Evolutionary conservation across 1,140 invertebrate species (phyloP), one percentile per base, ranked within the genome.

Genomic region (Myzus persicae): DNA sequence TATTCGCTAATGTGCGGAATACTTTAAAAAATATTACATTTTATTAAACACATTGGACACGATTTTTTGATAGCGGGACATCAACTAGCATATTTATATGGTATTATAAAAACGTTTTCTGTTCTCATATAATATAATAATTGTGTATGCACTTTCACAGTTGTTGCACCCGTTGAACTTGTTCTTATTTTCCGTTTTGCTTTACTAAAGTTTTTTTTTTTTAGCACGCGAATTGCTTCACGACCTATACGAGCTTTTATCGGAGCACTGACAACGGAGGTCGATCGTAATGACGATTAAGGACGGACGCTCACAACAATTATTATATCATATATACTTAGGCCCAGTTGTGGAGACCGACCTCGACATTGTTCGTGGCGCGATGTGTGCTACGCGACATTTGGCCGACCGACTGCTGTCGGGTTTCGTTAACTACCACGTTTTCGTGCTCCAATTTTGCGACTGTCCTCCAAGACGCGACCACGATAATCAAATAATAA

Each of bases 361-460:
- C 82, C 82, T 85, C 82, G 82, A 40, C 22, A 42, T 85, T 85
- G 84, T 44, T 85, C 84, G 42, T 85, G 42, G 26, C 26, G 40
- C 84, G 84, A 85, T n/a, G 38, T 44, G 84, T 44, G 22, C 38
- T 9, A 85, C 82, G 82, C 84, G 84, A 85, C 84, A 85, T 44
- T 85, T 44, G 42, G 11, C 14, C 42, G 84, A 44, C 14, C 14
- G 31, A 48, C 40, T 85, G 42, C 42, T 44, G 42, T 44, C 40
- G 24, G 38, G 40, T 31, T 84, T 82, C 7, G 36, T 82, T 82
- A 82, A 84, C 38, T 38, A 82, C 81, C 84, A 85, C 84, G 42
- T 85, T 44, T 85, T 85, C 84, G 84, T 85, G 84, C 40, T 85
- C 84, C 5, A 85, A 31, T 40, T 84, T 26, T 40, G 20, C 5